Evolutionary conservation across 2,113 vertebrate genomes (phyloP), one percentile per base, ranked within the genome.

Genomic region (Romanogobio albipinnatus): DNA sequence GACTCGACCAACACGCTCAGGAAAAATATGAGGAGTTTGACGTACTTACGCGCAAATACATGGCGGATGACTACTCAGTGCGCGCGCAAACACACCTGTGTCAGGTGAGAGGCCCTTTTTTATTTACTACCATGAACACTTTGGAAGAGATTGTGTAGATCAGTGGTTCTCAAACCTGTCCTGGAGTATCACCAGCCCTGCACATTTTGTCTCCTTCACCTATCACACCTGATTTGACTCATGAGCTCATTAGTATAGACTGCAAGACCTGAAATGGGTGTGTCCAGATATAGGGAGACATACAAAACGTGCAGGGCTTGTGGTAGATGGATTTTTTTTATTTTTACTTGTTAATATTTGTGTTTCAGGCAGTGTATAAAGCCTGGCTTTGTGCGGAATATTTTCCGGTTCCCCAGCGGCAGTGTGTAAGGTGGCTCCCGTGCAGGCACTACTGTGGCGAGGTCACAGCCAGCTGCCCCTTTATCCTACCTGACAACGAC

Each of bases 371-470:
- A 89, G 95, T 96, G 94, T 97, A 97, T 94, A 96, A 96, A 94
- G 95, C 95, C 94, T 96, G 96, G 96, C 94, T 97, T 84, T 97
- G 96, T 93, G 96, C 96, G 91, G 95, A 96, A 93, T 96, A 94
- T 89, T 96, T 96, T 94, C 95, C 96, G 92, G 96, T 95, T 87
- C 94, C 96, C 88, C 96, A 96, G 93, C 95, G 93, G 90, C 95
- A 96, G 93, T 97, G 96, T 94, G 95, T 93, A 90, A 93, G 95
- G 93, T 96, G 94, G 91, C 95, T 96, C 89, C 96, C 96, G 91
- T 97, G 96, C 95, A 96, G 96, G 94, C 96, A 95, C 93, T 96
- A 96, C 93, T 96, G 96, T 94, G 93, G 95, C 92, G 96, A 96
- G 90, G 96, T 97, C 90, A 95, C 96, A 93, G 96, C 95, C 61